A percentile compares a stretch with the other conserved stretches of the same genome.
Conservation (phyloP, 2,797 vertebrate species). For the Sus cebifrons region DNA sequence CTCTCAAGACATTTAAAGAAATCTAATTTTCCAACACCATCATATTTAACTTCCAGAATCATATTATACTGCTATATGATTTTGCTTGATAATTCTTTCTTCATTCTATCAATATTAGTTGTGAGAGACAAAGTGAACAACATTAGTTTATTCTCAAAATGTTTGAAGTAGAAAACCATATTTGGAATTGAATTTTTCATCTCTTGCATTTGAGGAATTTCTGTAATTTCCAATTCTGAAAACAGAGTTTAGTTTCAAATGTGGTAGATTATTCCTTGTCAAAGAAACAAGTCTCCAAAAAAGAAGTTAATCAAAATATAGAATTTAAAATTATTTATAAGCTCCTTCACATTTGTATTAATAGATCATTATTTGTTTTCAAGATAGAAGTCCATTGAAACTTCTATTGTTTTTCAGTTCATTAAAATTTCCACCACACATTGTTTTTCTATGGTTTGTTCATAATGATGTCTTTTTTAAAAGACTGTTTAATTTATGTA, state of each 20-base stretch:
- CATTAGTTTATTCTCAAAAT: conserved; percentile 24
- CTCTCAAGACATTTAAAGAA: conserved; percentile 68
- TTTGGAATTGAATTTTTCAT: conserved; percentile 40
- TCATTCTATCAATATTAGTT: conserved; percentile 40
- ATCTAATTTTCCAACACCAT: conserved; percentile 67
- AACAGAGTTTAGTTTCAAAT: conserved; percentile 48
- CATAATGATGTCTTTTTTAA: not conserved
- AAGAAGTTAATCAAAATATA: conserved; percentile 26
- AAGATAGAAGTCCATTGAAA: conserved; percentile 42
- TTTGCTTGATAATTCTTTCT: conserved; percentile 33
- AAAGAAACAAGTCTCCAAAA: not conserved
- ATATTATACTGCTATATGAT: not conserved
- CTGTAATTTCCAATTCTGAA: conserved; percentile 51
- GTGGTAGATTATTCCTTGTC: not conserved
- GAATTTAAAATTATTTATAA: conserved; percentile 55
- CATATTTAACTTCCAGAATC: conserved; percentile 59
- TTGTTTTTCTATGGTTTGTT: conserved; percentile 37
- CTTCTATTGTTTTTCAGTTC: conserved; percentile 42
- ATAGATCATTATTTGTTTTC: conserved; percentile 64
- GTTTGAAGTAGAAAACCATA: conserved; percentile 28
- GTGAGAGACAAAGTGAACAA: conserved; percentile 52
- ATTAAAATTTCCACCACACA: conserved; percentile 18
- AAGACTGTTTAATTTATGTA: too few relatives aligned
- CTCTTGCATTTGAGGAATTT: not conserved
- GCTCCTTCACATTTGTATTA: not conserved